Conservation (phyloP, 2,797 vertebrate genomes). For the Chlorospingus semifuscus region DNA sequence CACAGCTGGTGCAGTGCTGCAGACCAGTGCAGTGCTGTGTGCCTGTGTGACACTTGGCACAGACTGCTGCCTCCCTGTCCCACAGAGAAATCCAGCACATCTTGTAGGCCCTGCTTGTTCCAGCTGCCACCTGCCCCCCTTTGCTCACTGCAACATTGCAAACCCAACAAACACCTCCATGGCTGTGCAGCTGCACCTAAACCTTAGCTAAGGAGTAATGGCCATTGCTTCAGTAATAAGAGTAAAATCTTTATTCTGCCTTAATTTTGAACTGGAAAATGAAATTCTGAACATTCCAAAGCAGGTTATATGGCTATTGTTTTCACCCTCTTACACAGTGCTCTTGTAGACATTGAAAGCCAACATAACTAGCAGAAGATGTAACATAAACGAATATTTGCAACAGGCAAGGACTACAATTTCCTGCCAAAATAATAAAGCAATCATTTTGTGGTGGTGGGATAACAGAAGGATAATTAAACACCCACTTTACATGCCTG, state of each 20-base stretch:
- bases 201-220: background rate
- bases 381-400: background rate
- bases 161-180: background rate
- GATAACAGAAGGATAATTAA: conserved; percentile 27
- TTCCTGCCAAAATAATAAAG: background rate
- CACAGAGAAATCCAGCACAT: background rate
- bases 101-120: background rate
- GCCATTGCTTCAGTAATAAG: background rate
- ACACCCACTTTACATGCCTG: background rate
- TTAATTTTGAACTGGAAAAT: background rate
- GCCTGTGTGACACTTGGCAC: fast-evolving
- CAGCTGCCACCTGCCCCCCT: background rate
- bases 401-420: background rate
- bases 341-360: background rate
- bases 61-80: background rate
- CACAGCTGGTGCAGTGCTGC: background rate
- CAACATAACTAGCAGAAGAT: background rate
- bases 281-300: background rate
- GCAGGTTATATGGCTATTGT: background rate
- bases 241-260: background rate
- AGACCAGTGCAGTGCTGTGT: background rate
- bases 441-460: background rate
- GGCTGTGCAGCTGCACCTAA: background rate
- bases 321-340: background rate
- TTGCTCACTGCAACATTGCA: background rate